Base-by-base conservation (phyloP, 2,797 vertebrate species). In the Pagetopsis macropterus region DNA sequence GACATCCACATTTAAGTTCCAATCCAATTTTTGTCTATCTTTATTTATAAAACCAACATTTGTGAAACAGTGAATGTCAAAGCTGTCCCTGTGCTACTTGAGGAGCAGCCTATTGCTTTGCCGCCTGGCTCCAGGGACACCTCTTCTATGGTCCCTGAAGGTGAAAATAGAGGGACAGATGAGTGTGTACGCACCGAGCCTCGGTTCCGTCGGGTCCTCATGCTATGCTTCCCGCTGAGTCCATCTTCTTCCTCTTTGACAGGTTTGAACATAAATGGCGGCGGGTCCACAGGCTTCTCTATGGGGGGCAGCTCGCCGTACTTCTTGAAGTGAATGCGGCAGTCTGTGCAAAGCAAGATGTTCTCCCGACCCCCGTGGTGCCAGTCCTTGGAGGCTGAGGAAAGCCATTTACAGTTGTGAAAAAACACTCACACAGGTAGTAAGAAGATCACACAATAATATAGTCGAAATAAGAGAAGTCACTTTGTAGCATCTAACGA, bases 171-270 rank as follows among this genome's bases (percentile, higher is more conserved):
- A 85, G 31, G 40, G 45, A 61, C 44, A 51, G 80, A 75, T 45
- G 63, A 27, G 33, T 41, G 51, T 44, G 27, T 56, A n/a, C 95
- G 60, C 92, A 99, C 98, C 95, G 97, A 97, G 96, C 97, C 98
- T 88, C 98, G 95, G 94, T 96, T 99, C 90, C 98, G 94, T 94
- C 98, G 91, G 60, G 98, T 99, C 97, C 98, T 99, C 98, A 99
- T 99, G 96, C 98, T 99, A 97, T 99, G 98, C 91, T 99, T 99
- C 90, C 98, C 98, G 46, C 96, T 96, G 89, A 98, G 96, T 87
- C 97, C 96, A 96, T 99, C 98, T 14, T 99, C 98, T 92, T 99
- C 98, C 95, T 99, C 98, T 94, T 98, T 99, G 94, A 99, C 98
- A 31, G 98, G 98, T 93, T 99, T 99, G 93, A 99, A 99, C 98